phyloP scores from a whole-genome alignment of 2,888 invertebrate genomes.

The Melanostoma mellinum region DNA sequence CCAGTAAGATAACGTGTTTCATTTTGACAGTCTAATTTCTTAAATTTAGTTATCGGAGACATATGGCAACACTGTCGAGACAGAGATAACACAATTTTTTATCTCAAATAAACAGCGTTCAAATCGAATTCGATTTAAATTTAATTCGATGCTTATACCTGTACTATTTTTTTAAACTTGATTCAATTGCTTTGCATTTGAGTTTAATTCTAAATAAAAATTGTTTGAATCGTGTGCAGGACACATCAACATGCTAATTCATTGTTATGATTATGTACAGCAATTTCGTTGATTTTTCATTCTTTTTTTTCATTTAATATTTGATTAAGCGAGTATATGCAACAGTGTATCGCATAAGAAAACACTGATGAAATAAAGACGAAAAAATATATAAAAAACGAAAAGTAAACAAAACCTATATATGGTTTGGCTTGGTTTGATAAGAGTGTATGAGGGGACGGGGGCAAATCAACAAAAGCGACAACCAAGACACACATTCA shows the following conservation, averaged over 20 bases:
- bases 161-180: not conserved
- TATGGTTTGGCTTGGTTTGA: constrained; percentile 42
- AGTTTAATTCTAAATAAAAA: too few relatives aligned
- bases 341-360: constrained; percentile 58
- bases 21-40: too few relatives aligned
- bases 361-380: constrained; percentile 35
- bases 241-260: constrained; percentile 55
- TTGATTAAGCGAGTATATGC: constrained; percentile 55
- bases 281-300: constrained; percentile 18
- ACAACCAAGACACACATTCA: constrained; percentile 39
- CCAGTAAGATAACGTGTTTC: too few relatives aligned
- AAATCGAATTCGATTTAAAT: too few relatives aligned
- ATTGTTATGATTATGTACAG: constrained; percentile 61
- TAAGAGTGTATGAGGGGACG: constrained; percentile 33
- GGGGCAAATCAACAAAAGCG: constrained; percentile 37
- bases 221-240: constrained; percentile 21
- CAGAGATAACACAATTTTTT: too few relatives aligned
- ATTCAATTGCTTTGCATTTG: too few relatives aligned
- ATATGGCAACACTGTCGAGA: too few relatives aligned
- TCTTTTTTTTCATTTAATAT: constrained; percentile 23
- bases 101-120: too few relatives aligned
- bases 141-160: too few relatives aligned
- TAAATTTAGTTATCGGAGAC: too few relatives aligned
- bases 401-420: constrained; percentile 69
- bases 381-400: constrained; percentile 22